Conservation (phyloP, 2,113 vertebrate species). For the Hippocampus guttulatus region DNA sequence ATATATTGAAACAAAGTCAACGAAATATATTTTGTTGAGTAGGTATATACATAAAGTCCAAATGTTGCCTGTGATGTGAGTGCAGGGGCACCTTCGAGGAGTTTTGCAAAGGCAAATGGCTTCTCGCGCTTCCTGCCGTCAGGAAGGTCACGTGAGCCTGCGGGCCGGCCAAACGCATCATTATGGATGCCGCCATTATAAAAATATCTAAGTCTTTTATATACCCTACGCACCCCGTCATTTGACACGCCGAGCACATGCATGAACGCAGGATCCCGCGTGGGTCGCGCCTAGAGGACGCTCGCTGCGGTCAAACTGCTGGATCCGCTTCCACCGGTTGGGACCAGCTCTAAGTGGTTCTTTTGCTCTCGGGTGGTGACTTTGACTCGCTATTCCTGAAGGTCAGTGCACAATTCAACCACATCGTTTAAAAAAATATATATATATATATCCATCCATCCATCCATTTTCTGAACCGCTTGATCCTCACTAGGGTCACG, state of each 20-base stretch:
- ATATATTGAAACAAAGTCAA: no score
- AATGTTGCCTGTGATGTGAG: background rate
- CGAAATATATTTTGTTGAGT: no score
- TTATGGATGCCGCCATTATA: constrained; percentile 41
- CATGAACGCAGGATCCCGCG: background rate
- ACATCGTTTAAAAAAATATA: no score
- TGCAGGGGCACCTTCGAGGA: background rate
- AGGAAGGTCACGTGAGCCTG: constrained; percentile 37
- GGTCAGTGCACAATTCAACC: background rate
- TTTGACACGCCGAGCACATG: constrained; percentile 45
- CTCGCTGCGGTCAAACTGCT: constrained; percentile 28
- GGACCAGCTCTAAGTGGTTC: background rate
- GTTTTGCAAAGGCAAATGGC: constrained; percentile 38
- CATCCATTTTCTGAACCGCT: no score
- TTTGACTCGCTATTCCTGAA: background rate
- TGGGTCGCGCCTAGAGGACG: constrained; percentile 17
- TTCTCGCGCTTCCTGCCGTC: constrained; percentile 46
- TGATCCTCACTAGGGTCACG: no score
- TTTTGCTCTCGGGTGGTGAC: background rate
- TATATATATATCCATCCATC: no score
- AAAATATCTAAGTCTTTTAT: constrained; percentile 50
- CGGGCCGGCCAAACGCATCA: constrained; percentile 38
- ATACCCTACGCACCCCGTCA: constrained; percentile 32
- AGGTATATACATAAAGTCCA: background rate
- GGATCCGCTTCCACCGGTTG: background rate